phyloP scores from a whole-genome alignment of 2,888 invertebrate species.

The Parthenolecanium corni region DNA sequence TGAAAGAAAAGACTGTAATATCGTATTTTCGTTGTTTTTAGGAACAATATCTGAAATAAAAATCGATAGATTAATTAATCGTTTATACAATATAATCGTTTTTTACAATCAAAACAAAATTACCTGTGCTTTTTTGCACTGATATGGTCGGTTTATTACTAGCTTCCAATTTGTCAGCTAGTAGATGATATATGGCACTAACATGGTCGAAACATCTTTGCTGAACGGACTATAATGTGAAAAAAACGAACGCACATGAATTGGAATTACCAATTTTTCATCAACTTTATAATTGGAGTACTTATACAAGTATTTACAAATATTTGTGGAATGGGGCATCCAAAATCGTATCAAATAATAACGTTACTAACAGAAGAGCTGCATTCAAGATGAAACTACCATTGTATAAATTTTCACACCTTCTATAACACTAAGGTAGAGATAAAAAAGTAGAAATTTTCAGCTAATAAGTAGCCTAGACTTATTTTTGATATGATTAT shows the following conservation, averaged over 20 bases:
- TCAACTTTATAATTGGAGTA: too few relatives aligned
- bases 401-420: too few relatives aligned
- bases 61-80: neutral
- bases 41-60: slow-evolving; percentile 3
- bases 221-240: slow-evolving; percentile 55
- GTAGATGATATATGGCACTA: slow-evolving; percentile 83
- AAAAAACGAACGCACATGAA: slow-evolving; percentile 18
- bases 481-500: too few relatives aligned
- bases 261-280: too few relatives aligned
- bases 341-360: too few relatives aligned
- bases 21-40: slow-evolving; percentile 3
- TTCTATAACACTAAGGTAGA: too few relatives aligned
- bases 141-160: neutral
- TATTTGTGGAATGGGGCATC: too few relatives aligned
- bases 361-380: slow-evolving; percentile 44
- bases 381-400: slow-evolving; percentile 49
- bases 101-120: neutral
- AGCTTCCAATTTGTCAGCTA: slow-evolving; percentile 63
- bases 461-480: too few relatives aligned
- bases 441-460: too few relatives aligned
- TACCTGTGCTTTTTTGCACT: neutral
- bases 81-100: neutral
- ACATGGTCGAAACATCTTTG: slow-evolving; percentile 82
- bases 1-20: slow-evolving; percentile 13
- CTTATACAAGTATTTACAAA: too few relatives aligned